Evolutionary conservation across 2,888 invertebrate genomes (phyloP), one percentile per base, ranked within the genome.

Genomic region (Plebejus anna): DNA sequence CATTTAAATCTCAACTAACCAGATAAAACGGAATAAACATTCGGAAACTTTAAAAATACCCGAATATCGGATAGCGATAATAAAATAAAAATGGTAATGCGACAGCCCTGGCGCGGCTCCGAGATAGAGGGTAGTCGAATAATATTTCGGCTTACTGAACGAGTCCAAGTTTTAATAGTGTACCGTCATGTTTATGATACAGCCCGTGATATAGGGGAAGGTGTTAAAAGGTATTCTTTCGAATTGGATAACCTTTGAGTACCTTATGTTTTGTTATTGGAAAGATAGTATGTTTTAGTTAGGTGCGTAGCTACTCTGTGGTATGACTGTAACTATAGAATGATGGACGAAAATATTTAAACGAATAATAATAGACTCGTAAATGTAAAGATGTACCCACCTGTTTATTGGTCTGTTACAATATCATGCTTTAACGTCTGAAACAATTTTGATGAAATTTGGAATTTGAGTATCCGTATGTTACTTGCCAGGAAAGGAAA

Each of bases 151-250:
- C 92, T 92, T 88, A 91, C 92, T 89, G 87, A 92, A 93, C 91
- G 92, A 91, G 90, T 91, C 92, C 88, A 94, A 94, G 87, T 94
- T 94, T 94, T 93, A 94, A 94, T 94, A 94, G 93, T 92, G 91
- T 91, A 88, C 83, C 86, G 55, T 55, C 55, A 90, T 94, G 91
- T 94, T 94, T 93, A 94, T 94, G 94, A 89, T 91, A 91, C 84
- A 87, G 87, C 88, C 88, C 88, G 88, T 81, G 82, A 83, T 82
- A 79, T 82, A 82, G 32, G 79, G 80, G 79, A 75, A 77, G 80
- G 79, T 80, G 82, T 80, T 81, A 81, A 82, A 81, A 82, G 82
- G 81, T 82, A 79, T 78, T 47, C 73, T 51, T 51, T 55, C 13
- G 47, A 28, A 73, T 73, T 55, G 73, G 73, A 73, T 73, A 55